These are phyloP conservation scores for Lasioglossum leucozonium DNA, from an alignment of 2,888 invertebrate genomes.

Conservation along the genomic window DNA sequence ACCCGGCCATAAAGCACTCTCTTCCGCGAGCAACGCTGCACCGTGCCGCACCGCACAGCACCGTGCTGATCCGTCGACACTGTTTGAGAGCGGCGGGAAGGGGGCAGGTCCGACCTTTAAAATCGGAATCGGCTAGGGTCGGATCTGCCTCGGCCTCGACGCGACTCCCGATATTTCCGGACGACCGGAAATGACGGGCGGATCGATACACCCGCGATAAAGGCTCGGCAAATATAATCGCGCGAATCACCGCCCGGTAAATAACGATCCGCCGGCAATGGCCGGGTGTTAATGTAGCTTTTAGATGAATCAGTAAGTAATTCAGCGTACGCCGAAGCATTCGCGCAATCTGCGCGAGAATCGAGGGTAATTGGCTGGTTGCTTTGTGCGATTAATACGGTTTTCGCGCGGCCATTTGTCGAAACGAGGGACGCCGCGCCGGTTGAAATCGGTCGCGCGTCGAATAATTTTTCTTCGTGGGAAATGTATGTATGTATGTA, in stretches of 20 bases:
- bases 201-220: slow-evolving; percentile 7
- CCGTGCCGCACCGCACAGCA: no score
- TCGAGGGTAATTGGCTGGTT: not conserved
- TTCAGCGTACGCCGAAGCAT: not conserved
- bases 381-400: not conserved
- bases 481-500: no score
- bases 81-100: no score
- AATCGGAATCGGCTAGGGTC: not conserved
- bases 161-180: slow-evolving; percentile 20
- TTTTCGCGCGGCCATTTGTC: not conserved
- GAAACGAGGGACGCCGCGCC: not conserved
- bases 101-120: not conserved
- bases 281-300: not conserved
- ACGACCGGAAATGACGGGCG: not conserved
- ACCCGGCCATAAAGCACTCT: slow-evolving; percentile 18
- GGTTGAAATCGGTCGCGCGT: not conserved
- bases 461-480: not conserved
- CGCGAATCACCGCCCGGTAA: not conserved
- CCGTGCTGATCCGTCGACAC: not conserved
- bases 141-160: not conserved
- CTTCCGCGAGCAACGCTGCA: not conserved
- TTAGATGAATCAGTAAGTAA: not conserved
- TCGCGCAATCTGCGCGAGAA: not conserved
- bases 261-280: not conserved
- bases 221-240: slow-evolving; percentile 30